Evolutionary conservation across 2,113 vertebrate genomes (phyloP).

Genomic region (Alces alces): DNA sequence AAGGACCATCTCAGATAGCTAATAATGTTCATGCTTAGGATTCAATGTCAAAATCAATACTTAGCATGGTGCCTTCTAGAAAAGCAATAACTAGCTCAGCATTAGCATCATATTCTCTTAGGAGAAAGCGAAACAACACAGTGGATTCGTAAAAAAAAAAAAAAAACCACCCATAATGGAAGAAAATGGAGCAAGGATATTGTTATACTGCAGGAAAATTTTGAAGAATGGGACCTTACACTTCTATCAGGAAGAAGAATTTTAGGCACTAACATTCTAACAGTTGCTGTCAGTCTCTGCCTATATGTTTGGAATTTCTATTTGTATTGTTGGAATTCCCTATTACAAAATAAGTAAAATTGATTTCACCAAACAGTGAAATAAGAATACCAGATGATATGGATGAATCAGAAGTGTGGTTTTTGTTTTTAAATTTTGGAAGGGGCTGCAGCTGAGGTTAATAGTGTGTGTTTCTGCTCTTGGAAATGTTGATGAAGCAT

Average conservation of each 20-base stretch:
- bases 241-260: neutral
- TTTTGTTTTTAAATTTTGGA: neutral
- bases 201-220: neutral
- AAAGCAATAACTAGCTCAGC: neutral
- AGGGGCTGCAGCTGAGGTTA: neutral
- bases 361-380: neutral
- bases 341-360: neutral
- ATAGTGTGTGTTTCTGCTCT: neutral
- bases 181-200: neutral
- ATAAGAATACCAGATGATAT: neutral
- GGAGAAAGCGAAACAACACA: neutral
- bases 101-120: neutral
- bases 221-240: neutral
- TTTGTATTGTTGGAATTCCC: neutral
- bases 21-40: neutral
- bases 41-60: neutral
- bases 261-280: neutral
- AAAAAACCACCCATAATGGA: neutral
- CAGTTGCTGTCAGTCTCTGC: neutral
- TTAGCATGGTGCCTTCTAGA: neutral
- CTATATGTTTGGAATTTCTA: neutral
- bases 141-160: neutral
- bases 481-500: conserved; percentile 25
- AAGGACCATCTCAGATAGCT: neutral
- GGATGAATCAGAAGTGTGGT: neutral